Base-by-base conservation (phyloP, 2,113 vertebrate genomes). In the Colossoma macropomum region DNA sequence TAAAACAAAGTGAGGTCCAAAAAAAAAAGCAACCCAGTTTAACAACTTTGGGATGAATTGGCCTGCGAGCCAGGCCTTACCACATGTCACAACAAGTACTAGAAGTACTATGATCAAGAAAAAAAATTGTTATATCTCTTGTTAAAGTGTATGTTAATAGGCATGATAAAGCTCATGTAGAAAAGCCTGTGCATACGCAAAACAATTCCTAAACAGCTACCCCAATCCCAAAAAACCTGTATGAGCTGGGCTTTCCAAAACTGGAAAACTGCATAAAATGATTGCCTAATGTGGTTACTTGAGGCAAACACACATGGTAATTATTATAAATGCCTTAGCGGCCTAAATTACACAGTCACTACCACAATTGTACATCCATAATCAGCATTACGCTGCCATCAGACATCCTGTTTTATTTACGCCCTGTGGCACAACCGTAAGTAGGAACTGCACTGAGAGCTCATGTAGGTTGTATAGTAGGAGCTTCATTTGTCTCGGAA, bases 401-500 rank as follows among this genome's bases (percentile, higher is more conserved):
- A 80, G 79, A 72, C 25, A 60, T 60, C 66, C 28, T 48, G 68
- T 72, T 72, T 59, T 30, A 80, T 74, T 56, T 60, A 62, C 56
- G 54, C 54, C 63, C 11, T 75, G 4, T 25, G n/a, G 74, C 32
- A 77, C 27, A 72, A 59, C 52, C 54, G 28, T 34, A 59, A 11
- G 16, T 56, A 69, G 21, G n/a, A 59, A 38, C 59, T 60, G 38
- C 81, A 52, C 59, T 83, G 52, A 62, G 28, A 10, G 68, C 38
- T 82, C 66, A 74, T 54, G 70, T 60, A 32, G 13, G 48, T 77
- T 78, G 75, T 70, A 81, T 52, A 56, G 38, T 76, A 54, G 59
- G n/a, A 77, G 73, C 66, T 12, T 74, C 38, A 79, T 71, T 56
- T 72, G 70, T 59, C 41, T 15, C 34, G 59, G 70, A 86, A 76